These are phyloP conservation scores for Platyrinchus mystaceus DNA, from an alignment of 2,797 vertebrate genomes.

Conservation along the genomic window DNA sequence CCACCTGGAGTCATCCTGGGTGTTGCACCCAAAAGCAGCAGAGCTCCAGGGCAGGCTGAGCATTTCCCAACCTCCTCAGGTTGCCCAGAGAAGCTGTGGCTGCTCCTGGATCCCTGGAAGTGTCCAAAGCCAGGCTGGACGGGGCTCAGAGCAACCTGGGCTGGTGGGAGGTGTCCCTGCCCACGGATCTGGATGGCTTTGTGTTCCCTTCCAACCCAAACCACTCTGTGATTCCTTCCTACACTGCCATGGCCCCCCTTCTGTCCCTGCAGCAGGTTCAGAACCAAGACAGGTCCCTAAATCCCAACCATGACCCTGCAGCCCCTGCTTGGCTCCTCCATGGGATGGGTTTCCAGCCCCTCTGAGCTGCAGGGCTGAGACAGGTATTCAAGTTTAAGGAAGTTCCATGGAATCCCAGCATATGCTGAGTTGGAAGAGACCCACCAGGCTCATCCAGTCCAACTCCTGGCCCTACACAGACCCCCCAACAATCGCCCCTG, in stretches of 20 bases:
- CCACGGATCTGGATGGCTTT: not conserved
- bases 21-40: accelerated
- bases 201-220: not conserved
- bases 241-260: accelerated
- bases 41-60: not conserved
- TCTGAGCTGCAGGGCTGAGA: too few species aligned
- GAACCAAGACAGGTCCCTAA: not conserved
- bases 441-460: not conserved
- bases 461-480: not conserved
- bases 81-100: not conserved
- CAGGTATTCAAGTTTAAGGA: accelerated
- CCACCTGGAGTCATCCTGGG: not conserved
- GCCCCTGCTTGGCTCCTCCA: accelerated
- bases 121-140: not conserved
- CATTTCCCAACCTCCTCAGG: not conserved
- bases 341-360: accelerated
- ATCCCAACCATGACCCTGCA: accelerated
- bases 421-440: not conserved
- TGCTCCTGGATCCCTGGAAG: not conserved
- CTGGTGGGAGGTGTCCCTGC: not conserved
- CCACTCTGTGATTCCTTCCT: not conserved
- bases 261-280: accelerated
- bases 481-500: not conserved
- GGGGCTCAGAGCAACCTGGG: not conserved
- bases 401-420: not conserved